Percentiles rank a stretch among this genome's conserved stretches.
phyloP scores from a whole-genome alignment of 35 echinoderm and acorn worm species.

The Stichopus chloronotus region DNA sequence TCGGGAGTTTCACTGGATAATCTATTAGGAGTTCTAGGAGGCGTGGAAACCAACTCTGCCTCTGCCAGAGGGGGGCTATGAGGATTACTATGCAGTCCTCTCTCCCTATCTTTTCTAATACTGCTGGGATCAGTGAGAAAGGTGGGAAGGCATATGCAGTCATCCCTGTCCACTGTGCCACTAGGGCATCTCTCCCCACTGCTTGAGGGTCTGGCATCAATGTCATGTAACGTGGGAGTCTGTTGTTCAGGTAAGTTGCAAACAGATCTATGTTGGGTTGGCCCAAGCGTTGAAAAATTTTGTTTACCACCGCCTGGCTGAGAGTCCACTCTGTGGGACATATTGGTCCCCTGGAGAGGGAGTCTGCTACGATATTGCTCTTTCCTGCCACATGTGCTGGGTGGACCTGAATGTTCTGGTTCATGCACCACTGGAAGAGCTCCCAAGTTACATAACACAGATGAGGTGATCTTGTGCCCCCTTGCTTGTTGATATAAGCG shows the following conservation, averaged over 20 bases:
- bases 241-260: slow-evolving; percentile 14
- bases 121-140: slow-evolving; percentile 49
- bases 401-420: too few species aligned
- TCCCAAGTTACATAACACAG: too few species aligned
- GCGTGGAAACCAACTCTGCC: slow-evolving; percentile 7
- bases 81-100: background rate
- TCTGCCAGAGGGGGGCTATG: slow-evolving; percentile 6
- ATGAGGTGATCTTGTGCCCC: too few species aligned
- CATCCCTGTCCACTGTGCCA: background rate
- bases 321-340: too few species aligned
- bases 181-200: background rate
- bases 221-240: slow-evolving; percentile 2
- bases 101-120: slow-evolving; percentile 54
- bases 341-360: too few species aligned
- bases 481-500: too few species aligned
- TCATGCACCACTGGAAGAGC: too few species aligned
- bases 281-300: background rate
- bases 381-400: too few species aligned
- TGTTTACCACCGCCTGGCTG: slow-evolving; percentile 16
- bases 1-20: background rate
- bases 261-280: slow-evolving; percentile 1
- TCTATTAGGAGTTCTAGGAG: slow-evolving; percentile 40
- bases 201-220: background rate
- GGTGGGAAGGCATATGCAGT: slow-evolving; percentile 20
- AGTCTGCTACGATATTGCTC: too few species aligned